These are phyloP conservation scores for Parasteatoda tepidariorum DNA, from an alignment of 1,140 invertebrate genomes.

Conservation along the genomic window DNA sequence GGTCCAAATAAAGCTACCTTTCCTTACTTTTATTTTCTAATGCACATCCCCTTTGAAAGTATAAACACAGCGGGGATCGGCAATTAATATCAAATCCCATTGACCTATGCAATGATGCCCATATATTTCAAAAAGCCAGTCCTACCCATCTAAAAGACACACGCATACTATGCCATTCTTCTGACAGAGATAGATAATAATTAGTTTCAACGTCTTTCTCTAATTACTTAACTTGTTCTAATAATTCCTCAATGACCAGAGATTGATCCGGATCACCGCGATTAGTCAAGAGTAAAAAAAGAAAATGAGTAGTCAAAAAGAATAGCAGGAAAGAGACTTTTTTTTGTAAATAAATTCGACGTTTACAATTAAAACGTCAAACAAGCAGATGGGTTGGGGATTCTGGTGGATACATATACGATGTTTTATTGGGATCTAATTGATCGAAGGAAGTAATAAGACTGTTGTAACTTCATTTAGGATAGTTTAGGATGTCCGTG, in stretches of 20 bases:
- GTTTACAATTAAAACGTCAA: slow-evolving; percentile 55
- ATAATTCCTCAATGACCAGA: slow-evolving; percentile 45
- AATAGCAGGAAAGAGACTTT: background rate
- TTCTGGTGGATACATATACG: slow-evolving; percentile 41
- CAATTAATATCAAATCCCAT: slow-evolving; percentile 60
- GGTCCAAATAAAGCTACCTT: no score
- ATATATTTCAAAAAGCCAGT: slow-evolving; percentile 37
- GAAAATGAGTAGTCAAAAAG: background rate
- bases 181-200: slow-evolving; percentile 55
- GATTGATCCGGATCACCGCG: slow-evolving; percentile 45
- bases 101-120: slow-evolving; percentile 34
- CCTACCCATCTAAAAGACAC: slow-evolving; percentile 15
- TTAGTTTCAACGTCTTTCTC: slow-evolving; percentile 36
- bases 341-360: slow-evolving; percentile 49
- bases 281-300: slow-evolving; percentile 9
- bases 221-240: slow-evolving; percentile 58
- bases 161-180: slow-evolving; percentile 26
- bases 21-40: background rate
- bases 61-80: slow-evolving; percentile 39
- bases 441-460: slow-evolving; percentile 58
- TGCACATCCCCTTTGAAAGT: slow-evolving; percentile 16
- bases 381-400: slow-evolving; percentile 34
- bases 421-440: slow-evolving; percentile 58
- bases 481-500: slow-evolving; percentile 40
- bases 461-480: slow-evolving; percentile 58